These are phyloP conservation scores for Rhabdomys pumilio DNA, from an alignment of 2,797 vertebrate species.

Conservation along the genomic window DNA sequence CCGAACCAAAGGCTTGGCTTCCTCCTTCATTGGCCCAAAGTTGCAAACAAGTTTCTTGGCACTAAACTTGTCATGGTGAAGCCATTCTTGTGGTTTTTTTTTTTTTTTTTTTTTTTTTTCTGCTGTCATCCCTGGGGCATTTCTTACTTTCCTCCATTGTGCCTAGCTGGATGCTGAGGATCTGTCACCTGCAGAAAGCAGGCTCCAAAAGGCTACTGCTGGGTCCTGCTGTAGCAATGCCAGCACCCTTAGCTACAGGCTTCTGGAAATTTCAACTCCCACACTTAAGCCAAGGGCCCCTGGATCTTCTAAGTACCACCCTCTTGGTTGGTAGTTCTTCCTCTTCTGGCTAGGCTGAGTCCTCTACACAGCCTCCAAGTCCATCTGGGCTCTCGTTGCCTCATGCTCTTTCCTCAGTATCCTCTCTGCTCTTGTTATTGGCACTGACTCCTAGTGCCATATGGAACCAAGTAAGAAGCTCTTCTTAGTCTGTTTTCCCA, in stretches of 20 bases:
- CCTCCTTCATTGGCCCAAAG: neutral
- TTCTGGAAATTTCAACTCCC: neutral
- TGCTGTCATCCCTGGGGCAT: neutral
- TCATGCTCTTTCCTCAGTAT: neutral
- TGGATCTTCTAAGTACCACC: neutral
- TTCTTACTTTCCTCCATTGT: neutral
- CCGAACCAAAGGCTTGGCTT: neutral
- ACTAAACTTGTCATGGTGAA: fast-evolving
- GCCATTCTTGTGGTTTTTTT: neutral
- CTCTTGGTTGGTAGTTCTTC: neutral
- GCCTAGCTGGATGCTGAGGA: neutral
- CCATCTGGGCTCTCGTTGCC: neutral
- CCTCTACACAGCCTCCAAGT: neutral
- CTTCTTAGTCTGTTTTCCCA: neutral
- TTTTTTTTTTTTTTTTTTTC: neutral
- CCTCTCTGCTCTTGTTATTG: too few species aligned
- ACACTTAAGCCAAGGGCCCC: neutral
- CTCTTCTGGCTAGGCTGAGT: neutral
- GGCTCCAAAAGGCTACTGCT: neutral
- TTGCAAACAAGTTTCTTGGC: neutral
- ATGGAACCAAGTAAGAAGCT: neutral
- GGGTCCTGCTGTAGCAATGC: fast-evolving
- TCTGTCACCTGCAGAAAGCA: neutral
- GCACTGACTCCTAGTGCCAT: too few species aligned
- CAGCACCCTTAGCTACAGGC: neutral